Percentiles rank a stretch among this genome's conserved stretches.
Conservation (phyloP, 2,113 vertebrate genomes). For the Butastur rufipennis region DNA sequence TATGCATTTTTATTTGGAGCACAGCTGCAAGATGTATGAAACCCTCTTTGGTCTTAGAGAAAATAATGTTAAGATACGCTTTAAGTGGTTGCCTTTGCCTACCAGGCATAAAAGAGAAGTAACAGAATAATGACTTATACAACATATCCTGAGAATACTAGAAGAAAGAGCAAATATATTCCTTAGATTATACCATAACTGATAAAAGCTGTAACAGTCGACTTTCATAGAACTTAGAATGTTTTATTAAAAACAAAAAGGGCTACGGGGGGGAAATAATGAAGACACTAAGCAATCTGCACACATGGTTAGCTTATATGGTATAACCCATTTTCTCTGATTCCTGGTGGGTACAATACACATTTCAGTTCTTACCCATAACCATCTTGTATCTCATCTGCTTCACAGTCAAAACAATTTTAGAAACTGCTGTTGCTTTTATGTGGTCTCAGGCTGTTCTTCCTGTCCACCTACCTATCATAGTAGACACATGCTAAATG, state of each 20-base stretch:
- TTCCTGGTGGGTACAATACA: not conserved
- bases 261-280: not conserved
- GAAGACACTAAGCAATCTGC: not conserved
- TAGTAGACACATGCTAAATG: not conserved
- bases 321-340: not conserved
- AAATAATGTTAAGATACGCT: not conserved
- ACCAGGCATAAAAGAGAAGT: not conserved
- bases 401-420: constrained; percentile 25
- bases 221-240: not conserved
- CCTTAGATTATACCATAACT: not conserved
- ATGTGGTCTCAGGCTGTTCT: constrained; percentile 23
- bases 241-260: constrained; percentile 33
- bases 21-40: not conserved
- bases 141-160: not conserved
- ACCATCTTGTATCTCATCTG: constrained; percentile 44
- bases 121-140: not conserved
- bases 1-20: not conserved
- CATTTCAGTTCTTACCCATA: not conserved
- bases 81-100: not conserved
- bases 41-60: not conserved
- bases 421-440: constrained; percentile 22
- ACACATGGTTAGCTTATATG: constrained; percentile 7
- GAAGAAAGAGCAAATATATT: constrained; percentile 11
- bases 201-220: not conserved
- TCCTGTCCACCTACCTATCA: not conserved